Base-by-base conservation (phyloP, 2,888 invertebrate species). In the Aphodius granarius region DNA sequence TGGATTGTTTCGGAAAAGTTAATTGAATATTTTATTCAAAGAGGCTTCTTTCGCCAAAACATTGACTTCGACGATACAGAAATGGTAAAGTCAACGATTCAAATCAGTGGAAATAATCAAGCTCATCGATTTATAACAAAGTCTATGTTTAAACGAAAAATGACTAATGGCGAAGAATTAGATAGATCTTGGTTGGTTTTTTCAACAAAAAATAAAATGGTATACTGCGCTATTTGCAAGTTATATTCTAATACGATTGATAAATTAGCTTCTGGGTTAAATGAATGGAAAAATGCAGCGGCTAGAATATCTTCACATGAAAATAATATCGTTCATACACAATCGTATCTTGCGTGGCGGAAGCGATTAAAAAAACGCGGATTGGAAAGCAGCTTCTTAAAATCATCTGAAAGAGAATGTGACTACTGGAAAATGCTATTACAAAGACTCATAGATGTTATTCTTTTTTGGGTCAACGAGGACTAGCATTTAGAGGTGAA, bases 391-490 rank as follows among this genome's bases (percentile, higher is more conserved):
- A n/a, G 63, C 63, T 62, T 62, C 18, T 64, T 18, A 64, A 64
- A 64, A 5, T 15, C 64, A 64, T 5, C 71, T 9, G 64, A 79
- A 15, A 73, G 70, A 16, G 79, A 82, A 78, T 77, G 66, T 17
- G 72, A 72, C 17, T 82, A 83, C 74, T 83, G 81, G 82, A 74
- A 63, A 72, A 78, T 81, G 66, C 78, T 83, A 76, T 79, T 83
- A 71, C 76, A 78, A 64, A 72, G 82, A 65, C 79, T 83, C 62
- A 81, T 83, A 17, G 78, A 74, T 18, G 66, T 75, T 71, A 63
- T 71, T 77, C 20, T 76, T 65, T 63, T n/a, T 72, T 81, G 74
- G 73, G 77, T 66, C 71, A 75, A 20, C 71, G 79, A 43, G 80
- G 80, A 70, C 75, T 80, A 9, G 66, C 79, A 64, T 77, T 79